A percentile compares a stretch with the other conserved stretches of the same genome.
Conservation (phyloP, 2,113 vertebrate genomes). For the Agelaius tricolor region DNA sequence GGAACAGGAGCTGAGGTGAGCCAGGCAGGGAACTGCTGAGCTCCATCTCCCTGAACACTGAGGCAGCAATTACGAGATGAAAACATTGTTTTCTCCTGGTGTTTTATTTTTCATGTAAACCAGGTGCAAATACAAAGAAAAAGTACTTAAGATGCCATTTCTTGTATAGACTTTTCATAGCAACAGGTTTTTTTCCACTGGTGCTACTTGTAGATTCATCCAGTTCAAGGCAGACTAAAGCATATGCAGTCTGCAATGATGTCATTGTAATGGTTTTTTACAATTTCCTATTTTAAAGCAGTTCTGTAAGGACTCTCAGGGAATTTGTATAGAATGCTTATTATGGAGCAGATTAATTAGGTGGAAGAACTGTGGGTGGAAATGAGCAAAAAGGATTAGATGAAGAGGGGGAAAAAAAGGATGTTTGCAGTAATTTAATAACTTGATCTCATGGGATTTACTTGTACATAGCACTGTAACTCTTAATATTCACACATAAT, state of each 20-base stretch:
- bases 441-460: not conserved
- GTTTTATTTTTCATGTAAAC: not conserved
- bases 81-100: not conserved
- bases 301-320: not conserved
- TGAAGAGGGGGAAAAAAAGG: rapidly evolving
- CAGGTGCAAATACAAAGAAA: not conserved
- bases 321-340: not conserved
- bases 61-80: not conserved
- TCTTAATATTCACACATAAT: not conserved
- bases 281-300: not conserved
- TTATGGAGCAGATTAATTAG: not conserved
- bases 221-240: not conserved
- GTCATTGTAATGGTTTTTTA: not conserved
- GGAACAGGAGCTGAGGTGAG: not conserved
- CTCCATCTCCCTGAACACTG: not conserved
- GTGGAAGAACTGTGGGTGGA: not conserved
- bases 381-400: slow-evolving; percentile 7
- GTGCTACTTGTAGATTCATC: not conserved
- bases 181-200: not conserved
- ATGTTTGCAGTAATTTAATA: slow-evolving; percentile 6
- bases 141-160: not conserved
- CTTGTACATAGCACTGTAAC: not conserved
- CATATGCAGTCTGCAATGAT: not conserved
- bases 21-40: not conserved
- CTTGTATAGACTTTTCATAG: not conserved